Evolutionary conservation across 2,113 vertebrate species (phyloP).

Genomic region (Ivindomyrus marchei): DNA sequence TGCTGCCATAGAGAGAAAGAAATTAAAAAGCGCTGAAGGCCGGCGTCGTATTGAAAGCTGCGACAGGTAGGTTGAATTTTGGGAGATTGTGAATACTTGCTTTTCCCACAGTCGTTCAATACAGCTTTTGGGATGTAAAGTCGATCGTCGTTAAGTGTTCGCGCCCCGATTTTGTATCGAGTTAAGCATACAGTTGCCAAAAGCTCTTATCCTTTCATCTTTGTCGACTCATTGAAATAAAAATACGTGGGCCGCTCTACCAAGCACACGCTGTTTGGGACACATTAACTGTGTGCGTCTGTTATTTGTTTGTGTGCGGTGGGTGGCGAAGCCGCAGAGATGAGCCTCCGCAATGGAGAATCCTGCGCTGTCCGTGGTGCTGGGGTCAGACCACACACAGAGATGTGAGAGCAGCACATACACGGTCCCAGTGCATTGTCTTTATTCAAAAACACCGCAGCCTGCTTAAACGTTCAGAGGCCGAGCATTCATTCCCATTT

Average conservation of each 20-base stretch:
- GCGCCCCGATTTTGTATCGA: not conserved
- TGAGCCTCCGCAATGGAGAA: not conserved
- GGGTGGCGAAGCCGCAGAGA: not conserved
- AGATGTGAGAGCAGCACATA: not conserved
- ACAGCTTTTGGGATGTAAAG: not conserved
- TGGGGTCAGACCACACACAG: conserved; percentile 33
- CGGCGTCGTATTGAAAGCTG: not conserved
- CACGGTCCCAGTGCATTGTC: not conserved
- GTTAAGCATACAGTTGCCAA: not conserved
- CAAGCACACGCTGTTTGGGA: not conserved
- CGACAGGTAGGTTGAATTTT: not conserved
- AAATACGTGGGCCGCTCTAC: not conserved
- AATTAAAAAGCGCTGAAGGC: not conserved
- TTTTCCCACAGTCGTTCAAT: not conserved
- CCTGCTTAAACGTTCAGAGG: not conserved
- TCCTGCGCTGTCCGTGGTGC: conserved; percentile 47
- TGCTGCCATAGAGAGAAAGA: not conserved
- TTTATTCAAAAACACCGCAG: not conserved
- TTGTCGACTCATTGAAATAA: not conserved
- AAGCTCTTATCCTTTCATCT: not conserved
- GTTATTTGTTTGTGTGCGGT: not conserved
- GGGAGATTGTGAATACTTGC: not conserved
- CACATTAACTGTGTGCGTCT: not conserved
- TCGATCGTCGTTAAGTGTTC: not conserved
- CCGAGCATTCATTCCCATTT: not conserved